Percentiles rank a stretch among this genome's conserved stretches.
Evolutionary conservation across 2,113 vertebrate species (phyloP).

Genomic region (Poeciliopsis turrubarensis): DNA sequence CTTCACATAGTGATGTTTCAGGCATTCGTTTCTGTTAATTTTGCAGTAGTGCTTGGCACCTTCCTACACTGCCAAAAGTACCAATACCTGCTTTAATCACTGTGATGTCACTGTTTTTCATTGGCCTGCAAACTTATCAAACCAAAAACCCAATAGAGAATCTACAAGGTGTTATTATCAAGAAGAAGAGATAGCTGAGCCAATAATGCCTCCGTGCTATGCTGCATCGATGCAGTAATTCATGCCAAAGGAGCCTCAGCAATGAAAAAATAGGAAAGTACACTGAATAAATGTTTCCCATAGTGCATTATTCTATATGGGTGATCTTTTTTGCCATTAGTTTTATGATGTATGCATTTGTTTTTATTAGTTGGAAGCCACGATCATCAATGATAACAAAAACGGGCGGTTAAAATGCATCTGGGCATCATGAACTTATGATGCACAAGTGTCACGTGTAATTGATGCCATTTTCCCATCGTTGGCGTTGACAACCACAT

Average conservation of each 20-base stretch:
- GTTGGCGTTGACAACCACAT: background rate
- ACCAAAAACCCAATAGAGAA: too few relatives aligned
- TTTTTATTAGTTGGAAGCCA: too few relatives aligned
- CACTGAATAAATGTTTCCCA: background rate
- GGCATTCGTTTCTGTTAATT: too few relatives aligned
- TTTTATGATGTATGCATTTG: background rate
- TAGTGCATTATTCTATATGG: background rate
- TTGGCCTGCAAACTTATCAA: too few relatives aligned
- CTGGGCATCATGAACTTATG: background rate
- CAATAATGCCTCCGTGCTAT: background rate
- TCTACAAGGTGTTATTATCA: too few relatives aligned
- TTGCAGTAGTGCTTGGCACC: too few relatives aligned
- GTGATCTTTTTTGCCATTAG: background rate
- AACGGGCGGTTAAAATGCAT: background rate
- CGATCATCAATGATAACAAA: too few relatives aligned
- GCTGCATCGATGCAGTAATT: background rate
- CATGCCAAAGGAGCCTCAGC: background rate
- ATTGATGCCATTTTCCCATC: background rate
- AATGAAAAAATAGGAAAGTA: background rate
- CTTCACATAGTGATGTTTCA: too few relatives aligned
- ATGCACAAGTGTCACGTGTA: background rate
- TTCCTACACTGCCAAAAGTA: too few relatives aligned
- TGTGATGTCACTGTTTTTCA: too few relatives aligned
- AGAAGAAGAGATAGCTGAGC: too few relatives aligned
- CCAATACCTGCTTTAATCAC: too few relatives aligned